These are phyloP conservation scores for Microcebus jonahi DNA, from an alignment of 2,113 vertebrate genomes.

Conservation along the genomic window DNA sequence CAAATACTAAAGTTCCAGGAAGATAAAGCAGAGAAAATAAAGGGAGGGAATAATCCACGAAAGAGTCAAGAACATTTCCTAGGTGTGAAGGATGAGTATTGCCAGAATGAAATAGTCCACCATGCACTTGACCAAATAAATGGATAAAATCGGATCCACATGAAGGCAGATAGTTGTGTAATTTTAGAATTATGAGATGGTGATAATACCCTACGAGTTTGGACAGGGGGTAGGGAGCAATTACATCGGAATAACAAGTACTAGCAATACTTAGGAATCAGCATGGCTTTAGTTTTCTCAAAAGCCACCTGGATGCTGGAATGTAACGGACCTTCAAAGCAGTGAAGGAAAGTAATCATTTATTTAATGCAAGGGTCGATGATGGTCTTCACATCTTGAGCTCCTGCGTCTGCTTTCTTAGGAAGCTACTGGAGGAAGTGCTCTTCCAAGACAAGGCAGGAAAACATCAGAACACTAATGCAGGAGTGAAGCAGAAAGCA, in stretches of 20 bases:
- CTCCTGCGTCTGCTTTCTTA: not conserved
- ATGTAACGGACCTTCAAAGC: not conserved
- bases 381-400: not conserved
- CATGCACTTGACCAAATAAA: not conserved
- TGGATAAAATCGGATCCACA: not conserved
- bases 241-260: no score
- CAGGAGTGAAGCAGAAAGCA: no score
- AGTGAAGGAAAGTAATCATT: not conserved
- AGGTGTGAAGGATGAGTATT: not conserved
- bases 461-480: not conserved
- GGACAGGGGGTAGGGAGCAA: not conserved
- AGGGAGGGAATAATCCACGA: not conserved
- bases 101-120: not conserved
- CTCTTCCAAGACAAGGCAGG: not conserved
- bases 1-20: not conserved
- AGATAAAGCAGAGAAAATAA: not conserved
- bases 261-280: not conserved
- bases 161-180: not conserved
- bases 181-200: not conserved
- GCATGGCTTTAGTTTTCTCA: not conserved
- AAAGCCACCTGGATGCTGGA: not conserved
- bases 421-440: not conserved
- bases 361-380: not conserved
- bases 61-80: not conserved
- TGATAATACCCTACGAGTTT: not conserved